A percentile compares a stretch with the other conserved stretches of the same genome.
Conservation (phyloP, 2,797 vertebrate species). For the Clarias pachynema region DNA sequence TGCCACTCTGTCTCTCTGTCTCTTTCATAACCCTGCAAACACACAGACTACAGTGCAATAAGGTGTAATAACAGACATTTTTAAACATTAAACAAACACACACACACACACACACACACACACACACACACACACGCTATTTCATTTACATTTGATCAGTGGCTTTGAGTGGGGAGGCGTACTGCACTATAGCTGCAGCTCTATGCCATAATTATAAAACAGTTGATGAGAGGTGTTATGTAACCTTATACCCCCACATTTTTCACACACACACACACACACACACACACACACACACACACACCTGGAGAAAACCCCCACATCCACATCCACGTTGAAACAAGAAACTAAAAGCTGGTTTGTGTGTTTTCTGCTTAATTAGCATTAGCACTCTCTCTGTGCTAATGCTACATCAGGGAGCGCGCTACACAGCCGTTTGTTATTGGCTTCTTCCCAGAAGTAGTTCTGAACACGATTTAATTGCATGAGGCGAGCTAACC, state of each 20-base stretch:
- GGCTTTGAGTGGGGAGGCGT: background rate
- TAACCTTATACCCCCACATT: background rate
- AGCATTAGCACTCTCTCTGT: background rate
- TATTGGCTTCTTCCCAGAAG: background rate
- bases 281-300: constrained; percentile 8
- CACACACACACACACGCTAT: background rate
- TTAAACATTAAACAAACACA: background rate
- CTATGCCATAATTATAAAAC: background rate
- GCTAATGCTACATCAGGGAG: background rate
- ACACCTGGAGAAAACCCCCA: background rate
- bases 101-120: background rate
- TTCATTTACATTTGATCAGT: background rate
- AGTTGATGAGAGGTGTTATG: background rate
- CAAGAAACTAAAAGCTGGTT: background rate
- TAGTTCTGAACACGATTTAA: background rate
- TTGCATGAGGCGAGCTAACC: background rate
- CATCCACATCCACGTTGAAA: too few species aligned
- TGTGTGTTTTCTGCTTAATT: background rate
- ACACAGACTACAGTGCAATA: background rate
- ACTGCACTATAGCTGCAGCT: background rate
- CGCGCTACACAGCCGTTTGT: background rate
- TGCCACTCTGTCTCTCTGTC: too few species aligned
- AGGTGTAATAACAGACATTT: background rate
- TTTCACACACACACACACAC: background rate
- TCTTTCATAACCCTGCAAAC: too few species aligned